Base-by-base conservation (phyloP, 1,140 invertebrate genomes). In the Pantala flavescens region DNA sequence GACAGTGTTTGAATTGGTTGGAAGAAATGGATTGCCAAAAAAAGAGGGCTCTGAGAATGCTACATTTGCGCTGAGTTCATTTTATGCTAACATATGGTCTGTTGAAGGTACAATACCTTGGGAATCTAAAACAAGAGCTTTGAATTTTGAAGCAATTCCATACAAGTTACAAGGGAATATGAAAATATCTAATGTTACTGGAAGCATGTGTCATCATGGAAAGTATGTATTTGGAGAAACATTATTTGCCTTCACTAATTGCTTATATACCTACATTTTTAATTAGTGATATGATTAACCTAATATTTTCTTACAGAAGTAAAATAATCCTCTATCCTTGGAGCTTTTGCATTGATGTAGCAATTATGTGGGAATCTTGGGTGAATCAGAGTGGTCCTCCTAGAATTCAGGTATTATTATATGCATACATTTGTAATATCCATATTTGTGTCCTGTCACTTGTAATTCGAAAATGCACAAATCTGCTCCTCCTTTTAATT, bases 301-400 rank as follows among this genome's bases (percentile, higher is more conserved):
- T 21, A 14, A 63, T 14, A 19, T 63, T 63, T 63, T 21, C n/a
- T 21, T 63, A 21, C 12, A 63, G 49, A 63, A 63, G n/a, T 16
- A 63, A 21, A 76, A 78, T 87, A 0, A 74, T 90, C 0, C 76
- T 90, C 14, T 88, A 87, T 78, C 88, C 89, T 5, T 88, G 87
- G 84, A 86, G 82, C 55, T 82, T 85, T 36, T 84, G 82, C 23
- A 74, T 85, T 12, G 84, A 84, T 0, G 75, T 84, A 3, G 84
- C 82, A 63, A 77, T 88, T 21, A 79, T 85, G 72, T 87, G 88
- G 86, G 85, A 89, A 78, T 82, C 85, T 24, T 90, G 88, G 86
- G 84, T 86, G 70, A 80, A 80, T 73, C 24, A 74, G 0, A 80
- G 83, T n/a, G 81, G 79, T 55, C 74, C 80, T 77, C 85, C 86